Evolutionary conservation across 2,888 invertebrate genomes (phyloP), one percentile per base, ranked within the genome.

Genomic region (Pycnomerus fuliginosus): DNA sequence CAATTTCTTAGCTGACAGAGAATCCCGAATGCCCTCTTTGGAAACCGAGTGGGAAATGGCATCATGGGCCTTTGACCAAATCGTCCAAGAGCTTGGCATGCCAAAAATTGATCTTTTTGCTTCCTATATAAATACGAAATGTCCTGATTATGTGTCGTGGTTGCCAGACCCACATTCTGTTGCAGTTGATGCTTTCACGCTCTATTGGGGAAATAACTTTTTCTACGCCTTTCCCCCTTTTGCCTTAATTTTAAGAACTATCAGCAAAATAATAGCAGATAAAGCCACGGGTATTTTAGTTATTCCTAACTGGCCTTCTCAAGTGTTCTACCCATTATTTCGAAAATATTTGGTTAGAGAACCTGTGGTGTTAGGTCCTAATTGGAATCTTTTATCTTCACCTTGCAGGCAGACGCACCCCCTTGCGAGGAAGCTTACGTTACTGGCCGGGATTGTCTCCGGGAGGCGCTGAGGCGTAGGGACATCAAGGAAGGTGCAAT

Each of bases 261-360:
- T 67, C 2, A 45, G 50, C 34, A 64, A 67, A 42, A 62, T 67
- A 16, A 48, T 49, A 5, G 10, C 15, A 1, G 57, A 64, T 14
- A 44, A 43, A 23, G 57, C 61, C 2, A 27, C 16, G 11, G 58
- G 59, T 3, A 53, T 61, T 7, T 13, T 62, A 3, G 53, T 62
- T 1, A 56, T 61, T 5, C 60, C 54, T 11, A n/a, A 45, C 7
- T 64, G 52, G 59, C 45, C 45, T 23, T 43, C 46, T 3, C n/a
- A 65, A 40, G 51, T 58, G 1, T 63, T 56, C 60, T 62, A 47
- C 30, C 58, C 59, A 3, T 5, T 61, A 3, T 61, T 58, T 35
- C 2, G 11, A 31, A 23, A 33, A 16, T 17, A 22, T 7, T 10
- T 11, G 7, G 12, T 20, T n/a, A 8, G 3, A 5, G 11, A 25